phyloP scores from a whole-genome alignment of 2,113 vertebrate species.

The Crypturellus undulatus region DNA sequence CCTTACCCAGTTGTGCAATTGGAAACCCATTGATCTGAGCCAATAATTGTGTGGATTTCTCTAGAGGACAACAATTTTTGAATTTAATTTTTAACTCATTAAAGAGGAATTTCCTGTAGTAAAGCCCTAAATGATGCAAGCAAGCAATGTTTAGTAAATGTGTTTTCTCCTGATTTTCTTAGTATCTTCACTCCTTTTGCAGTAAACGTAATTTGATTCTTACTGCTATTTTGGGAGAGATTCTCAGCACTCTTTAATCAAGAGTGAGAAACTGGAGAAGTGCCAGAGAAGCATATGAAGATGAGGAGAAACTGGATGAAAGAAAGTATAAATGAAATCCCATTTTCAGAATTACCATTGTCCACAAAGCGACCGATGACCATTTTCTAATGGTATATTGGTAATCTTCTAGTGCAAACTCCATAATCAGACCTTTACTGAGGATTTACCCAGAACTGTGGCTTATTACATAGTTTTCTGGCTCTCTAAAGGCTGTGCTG shows the following conservation, averaged over 20 bases:
- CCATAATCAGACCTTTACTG: neutral
- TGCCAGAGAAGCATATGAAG: neutral
- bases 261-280: constrained; percentile 10
- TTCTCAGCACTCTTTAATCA: constrained; percentile 29
- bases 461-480: neutral
- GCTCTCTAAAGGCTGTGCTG: neutral
- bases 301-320: neutral
- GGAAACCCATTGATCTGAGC: neutral
- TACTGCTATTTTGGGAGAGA: constrained; percentile 3
- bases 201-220: constrained; percentile 8
- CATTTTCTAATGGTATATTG: neutral
- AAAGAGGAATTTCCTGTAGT: neutral
- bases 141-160: neutral
- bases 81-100: neutral
- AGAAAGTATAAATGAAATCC: neutral
- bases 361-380: neutral
- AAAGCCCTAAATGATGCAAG: neutral
- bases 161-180: neutral
- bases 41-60: neutral
- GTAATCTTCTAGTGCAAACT: neutral
- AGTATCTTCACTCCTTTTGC: neutral
- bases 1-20: neutral
- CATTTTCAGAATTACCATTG: neutral
- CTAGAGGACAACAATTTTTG: neutral
- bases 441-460: neutral